Evolutionary conservation across 2,888 invertebrate species (phyloP), one percentile per base, ranked within the genome.

Genomic region (Drosophila acutilabella): DNA sequence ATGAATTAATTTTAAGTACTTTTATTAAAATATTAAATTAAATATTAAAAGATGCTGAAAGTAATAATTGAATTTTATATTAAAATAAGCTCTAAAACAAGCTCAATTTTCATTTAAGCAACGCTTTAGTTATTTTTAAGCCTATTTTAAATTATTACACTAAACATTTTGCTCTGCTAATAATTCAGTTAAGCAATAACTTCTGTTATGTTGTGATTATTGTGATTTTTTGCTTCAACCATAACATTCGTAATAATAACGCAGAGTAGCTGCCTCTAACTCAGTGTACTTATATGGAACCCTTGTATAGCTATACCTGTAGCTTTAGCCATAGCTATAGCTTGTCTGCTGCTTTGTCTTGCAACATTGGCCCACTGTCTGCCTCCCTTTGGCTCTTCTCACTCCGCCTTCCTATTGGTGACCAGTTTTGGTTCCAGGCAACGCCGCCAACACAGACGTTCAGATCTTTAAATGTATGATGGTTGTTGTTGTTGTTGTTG

Each of bases 361-460:
- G 82, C 89, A 83, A 74, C 82, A 87, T 78, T 72, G 78, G 66
- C 68, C 65, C 60, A 56, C 38, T 61, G 56, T 48, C 54, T 60
- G 56, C 58, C 14, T 10, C 61, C 64, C 41, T n/a, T 36, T 4
- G 36, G 3, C 50, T 20, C 58, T 18, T 11, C 26, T 40, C 16
- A 52, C 68, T 47, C 57, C 57, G 57, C 66, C 45, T 23, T 56
- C 60, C 78, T 54, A 64, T 65, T 48, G 64, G 56, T 59, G 47
- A 83, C 74, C 74, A 79, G 74, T 77, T 77, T 64, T 57, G 64
- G 64, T 58, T 33, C 42, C 81, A 71, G 64, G 78, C 76, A 65
- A 62, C 52, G 80, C 74, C 74, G 74, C 79, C 74, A 74, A 79
- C 80, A 75, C 80, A 76, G 65, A 58, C 75, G 80, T 62, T 75